A percentile compares a stretch with the other conserved stretches of the same genome.
These are phyloP conservation scores for Macrotrachela quadricornifera DNA, from an alignment of 1,140 invertebrate species.

Conservation along the genomic window DNA sequence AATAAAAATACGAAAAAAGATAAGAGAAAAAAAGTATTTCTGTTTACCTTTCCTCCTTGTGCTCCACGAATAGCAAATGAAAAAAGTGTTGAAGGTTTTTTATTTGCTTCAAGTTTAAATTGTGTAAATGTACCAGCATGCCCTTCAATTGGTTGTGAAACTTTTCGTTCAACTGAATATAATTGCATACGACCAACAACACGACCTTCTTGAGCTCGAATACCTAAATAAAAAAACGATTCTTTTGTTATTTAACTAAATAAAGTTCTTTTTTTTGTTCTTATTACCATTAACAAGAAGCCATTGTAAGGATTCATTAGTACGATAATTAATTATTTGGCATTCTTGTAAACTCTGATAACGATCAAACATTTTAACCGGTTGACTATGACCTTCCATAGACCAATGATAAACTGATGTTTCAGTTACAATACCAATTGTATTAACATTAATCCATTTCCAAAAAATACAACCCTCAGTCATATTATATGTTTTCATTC, in stretches of 20 bases:
- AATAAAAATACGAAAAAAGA: too few species aligned
- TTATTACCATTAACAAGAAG: too few species aligned
- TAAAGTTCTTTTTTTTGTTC: too few species aligned
- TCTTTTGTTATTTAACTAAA: too few species aligned
- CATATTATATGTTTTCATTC: slow-evolving; percentile 97
- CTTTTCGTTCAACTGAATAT: slow-evolving; percentile 91
- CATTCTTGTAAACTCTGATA: slow-evolving; percentile 83
- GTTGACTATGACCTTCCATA: slow-evolving; percentile 89
- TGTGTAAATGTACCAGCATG: slow-evolving; percentile 92
- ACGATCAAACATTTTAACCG: slow-evolving; percentile 91
- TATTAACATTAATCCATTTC: slow-evolving; percentile 98
- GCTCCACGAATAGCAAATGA: slow-evolving; percentile 75
- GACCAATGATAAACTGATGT: slow-evolving; percentile 93
- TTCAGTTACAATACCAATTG: slow-evolving; percentile 85
- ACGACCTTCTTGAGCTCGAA: slow-evolving; percentile 54
- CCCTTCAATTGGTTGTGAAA: slow-evolving; percentile 85
- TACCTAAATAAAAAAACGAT: slow-evolving; percentile 75
- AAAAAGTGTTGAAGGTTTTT: slow-evolving; percentile 76
- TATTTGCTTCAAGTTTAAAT: slow-evolving; percentile 87
- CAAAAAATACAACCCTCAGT: slow-evolving; percentile 97
- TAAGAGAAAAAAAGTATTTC: too few species aligned
- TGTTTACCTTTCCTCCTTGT: slow-evolving; percentile 73
- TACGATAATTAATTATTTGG: slow-evolving; percentile 97
- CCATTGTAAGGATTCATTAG: slow-evolving; percentile 88
- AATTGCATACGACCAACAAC: slow-evolving; percentile 97